Evolutionary conservation across 2,888 invertebrate species (phyloP), one percentile per base, ranked within the genome.

Genomic region (Cheilosia vulpina): DNA sequence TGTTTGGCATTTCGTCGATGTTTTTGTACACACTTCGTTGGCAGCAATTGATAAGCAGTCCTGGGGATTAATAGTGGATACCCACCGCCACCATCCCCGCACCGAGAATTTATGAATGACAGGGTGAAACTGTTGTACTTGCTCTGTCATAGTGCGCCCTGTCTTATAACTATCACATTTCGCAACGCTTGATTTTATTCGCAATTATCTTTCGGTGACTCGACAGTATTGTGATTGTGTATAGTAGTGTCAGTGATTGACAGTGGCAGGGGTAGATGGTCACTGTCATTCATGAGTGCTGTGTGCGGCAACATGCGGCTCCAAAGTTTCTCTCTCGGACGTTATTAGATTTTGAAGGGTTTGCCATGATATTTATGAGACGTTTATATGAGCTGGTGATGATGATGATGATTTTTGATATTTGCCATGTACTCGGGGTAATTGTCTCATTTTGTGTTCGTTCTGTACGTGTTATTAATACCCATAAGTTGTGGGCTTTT

Each of bases 291-390:
- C 72, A 55, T 66, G 31, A 53, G 69, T 65, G 38, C 13, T 13
- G 38, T 80, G 68, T 66, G 58, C 41, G 85, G 81, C 81, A 81
- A 76, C 76, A 85, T 85, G 63, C 71, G 53, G 80, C 75, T 80
- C 38, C 60, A 65, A 60, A 41, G 73, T 43, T 47, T 31, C 65
- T 68, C 45, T 15, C 2, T 52, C 21, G 62, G 71, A 21, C 57
- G 81, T 63, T 85, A 85, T 85, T 85, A 85, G 80, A 62, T 81
- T 81, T 85, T 85, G 81, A 85, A 85, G 85, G 81, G 85, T 72
- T 85, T 62, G 63, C 63, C 76, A 85, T 81, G 85, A 85, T 85
- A 85, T 85, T 85, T 85, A 85, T 81, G 85, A 85, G 85, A 85
- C 85, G 76, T 85, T 81, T 81, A 85, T 85, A 77, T 81, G 81